Base-by-base conservation (phyloP, 2,888 invertebrate genomes). In the Noctua janthe region DNA sequence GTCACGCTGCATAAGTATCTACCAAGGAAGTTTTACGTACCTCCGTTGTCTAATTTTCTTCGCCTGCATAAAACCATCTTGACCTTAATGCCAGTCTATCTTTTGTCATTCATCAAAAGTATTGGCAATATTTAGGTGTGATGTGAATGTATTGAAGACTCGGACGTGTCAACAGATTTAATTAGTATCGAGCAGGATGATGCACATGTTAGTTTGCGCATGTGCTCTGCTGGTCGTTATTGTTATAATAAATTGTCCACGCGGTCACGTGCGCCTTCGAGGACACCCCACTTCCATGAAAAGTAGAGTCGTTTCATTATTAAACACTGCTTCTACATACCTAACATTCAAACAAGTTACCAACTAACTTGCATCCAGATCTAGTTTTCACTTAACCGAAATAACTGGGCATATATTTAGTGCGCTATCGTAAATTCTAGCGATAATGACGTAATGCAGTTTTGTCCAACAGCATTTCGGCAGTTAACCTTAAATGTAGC, bases 191-290 rank as follows among this genome's bases (percentile, higher is more conserved):
- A 81, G 77, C 79, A 83, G 87, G 82, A 82, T 79, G 90, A 83
- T 91, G 83, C 82, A 89, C 82, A 86, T 82, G 64, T 87, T 81
- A 76, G 84, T 87, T 85, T 77, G 81, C 79, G 82, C 74, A 76
- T 86, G 80, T 82, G 81, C 70, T 82, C 43, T 73, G 72, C 54
- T 77, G 59, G 62, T 91, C 90, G 91, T 92, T 93, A 92, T 94
- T 93, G 92, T 93, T 91, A 88, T 93, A 93, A 93, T 43, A 43
- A 43, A 43, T 93, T 92, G 90, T 87, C 82, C 77, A 85, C 73
- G 86, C 85, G 84, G 92, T 94, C 94, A 95, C 95, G 94, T 95
- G 95, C 87, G 79, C 83, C 77, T 54, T 83, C 93, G 92, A 94
- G 93, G 93, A 93, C 91, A 87, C 67, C 78, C 70, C 79, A 77